Conservation (phyloP, 2,113 vertebrate genomes). For the Argyrosomus japonicus region DNA sequence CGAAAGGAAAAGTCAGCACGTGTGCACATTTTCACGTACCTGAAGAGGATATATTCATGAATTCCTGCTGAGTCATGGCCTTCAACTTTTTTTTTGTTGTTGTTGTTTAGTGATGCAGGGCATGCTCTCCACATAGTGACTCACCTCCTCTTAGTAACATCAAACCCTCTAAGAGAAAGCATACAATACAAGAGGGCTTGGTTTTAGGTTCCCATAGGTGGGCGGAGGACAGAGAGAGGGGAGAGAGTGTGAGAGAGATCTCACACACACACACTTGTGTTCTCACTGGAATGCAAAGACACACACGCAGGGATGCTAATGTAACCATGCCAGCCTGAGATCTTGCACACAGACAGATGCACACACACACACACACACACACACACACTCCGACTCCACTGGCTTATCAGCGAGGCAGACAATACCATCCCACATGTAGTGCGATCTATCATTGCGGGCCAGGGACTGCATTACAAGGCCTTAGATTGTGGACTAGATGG, state of each 20-base stretch:
- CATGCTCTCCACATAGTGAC: constrained; percentile 45
- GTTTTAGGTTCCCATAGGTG: constrained; percentile 36
- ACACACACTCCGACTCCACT: constrained; percentile 46
- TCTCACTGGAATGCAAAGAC: constrained; percentile 26
- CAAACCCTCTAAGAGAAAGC: constrained; percentile 18
- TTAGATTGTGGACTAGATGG: constrained; percentile 78
- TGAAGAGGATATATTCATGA: constrained; percentile 19
- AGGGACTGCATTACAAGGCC: constrained; percentile 80
- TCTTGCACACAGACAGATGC: not conserved
- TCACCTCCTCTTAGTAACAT: constrained; percentile 40
- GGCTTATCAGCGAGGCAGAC: constrained; percentile 78
- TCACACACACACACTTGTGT: constrained; percentile 18
- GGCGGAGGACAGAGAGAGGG: not conserved
- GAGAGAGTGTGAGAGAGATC: not conserved
- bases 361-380: constrained; percentile 6
- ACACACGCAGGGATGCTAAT: constrained; percentile 32
- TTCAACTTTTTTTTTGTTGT: constrained; percentile 31
- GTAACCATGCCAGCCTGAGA: not conserved
- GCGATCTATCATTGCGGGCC: constrained; percentile 77
- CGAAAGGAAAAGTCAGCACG: not conserved
- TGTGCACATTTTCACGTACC: not conserved
- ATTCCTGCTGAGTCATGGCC: constrained; percentile 31
- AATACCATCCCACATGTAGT: constrained; percentile 74
- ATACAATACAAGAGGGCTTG: not conserved
- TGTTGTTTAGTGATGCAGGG: constrained; percentile 35